These are phyloP conservation scores for Pungitius pungitius DNA, from an alignment of 2,113 vertebrate genomes.

Conservation along the genomic window DNA sequence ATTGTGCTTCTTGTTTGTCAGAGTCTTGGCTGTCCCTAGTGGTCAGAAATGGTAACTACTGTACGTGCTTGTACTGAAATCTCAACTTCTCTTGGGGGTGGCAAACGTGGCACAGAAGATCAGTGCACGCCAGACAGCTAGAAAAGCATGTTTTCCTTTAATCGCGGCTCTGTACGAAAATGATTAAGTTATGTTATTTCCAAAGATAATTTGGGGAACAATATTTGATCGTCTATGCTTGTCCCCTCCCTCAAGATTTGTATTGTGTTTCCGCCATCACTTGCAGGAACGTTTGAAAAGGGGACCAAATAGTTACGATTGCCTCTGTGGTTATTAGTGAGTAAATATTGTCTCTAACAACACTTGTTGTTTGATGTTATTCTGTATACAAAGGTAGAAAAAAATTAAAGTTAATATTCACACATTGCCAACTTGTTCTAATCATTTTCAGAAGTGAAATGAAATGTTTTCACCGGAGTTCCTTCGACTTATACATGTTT, in stretches of 20 bases:
- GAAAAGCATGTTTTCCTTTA: background rate
- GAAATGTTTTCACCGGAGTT: background rate
- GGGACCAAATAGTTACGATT: background rate
- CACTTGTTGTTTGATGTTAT: background rate
- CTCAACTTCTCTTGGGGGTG: background rate
- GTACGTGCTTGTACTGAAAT: background rate
- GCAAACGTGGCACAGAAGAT: background rate
- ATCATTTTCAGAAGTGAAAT: background rate
- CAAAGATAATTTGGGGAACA: background rate
- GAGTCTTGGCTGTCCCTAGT: conserved; percentile 29
- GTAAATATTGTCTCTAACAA: background rate
- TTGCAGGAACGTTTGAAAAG: background rate
- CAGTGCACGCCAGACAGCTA: background rate
- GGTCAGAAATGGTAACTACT: conserved; percentile 16
- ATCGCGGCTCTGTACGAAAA: background rate
- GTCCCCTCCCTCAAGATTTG: background rate
- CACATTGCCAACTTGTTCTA: background rate
- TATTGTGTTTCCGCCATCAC: background rate
- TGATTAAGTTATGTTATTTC: background rate
- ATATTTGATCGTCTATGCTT: background rate
- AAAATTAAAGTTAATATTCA: background rate
- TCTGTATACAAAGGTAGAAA: background rate
- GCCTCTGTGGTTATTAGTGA: background rate
- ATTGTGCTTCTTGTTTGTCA: background rate
- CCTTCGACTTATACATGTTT: background rate